Base-by-base conservation (phyloP, 1,140 invertebrate genomes). In the Neelides sp. region DNA sequence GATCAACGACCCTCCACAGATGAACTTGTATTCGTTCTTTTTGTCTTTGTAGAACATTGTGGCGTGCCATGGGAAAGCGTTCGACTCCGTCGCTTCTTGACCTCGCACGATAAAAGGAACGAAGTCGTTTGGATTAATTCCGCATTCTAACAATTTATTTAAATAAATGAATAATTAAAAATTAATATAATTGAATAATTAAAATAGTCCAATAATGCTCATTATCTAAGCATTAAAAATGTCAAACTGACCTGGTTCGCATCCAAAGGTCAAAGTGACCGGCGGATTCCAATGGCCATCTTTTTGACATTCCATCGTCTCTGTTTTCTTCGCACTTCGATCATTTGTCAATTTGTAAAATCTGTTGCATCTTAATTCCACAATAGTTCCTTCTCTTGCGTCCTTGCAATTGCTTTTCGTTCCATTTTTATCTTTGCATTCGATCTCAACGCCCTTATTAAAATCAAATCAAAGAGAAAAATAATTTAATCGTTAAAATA, bases 121-220 rank as follows among this genome's bases (percentile, higher is more conserved):
- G 7, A n/a, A 32, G n/a, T 13, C 15, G 30, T 17, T 45, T 3
- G 36, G n/a, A 17, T 44, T 24, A 24, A 45, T 42, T 17, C 49
- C 49, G 32, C 49, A 51, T 27, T 51, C 49, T 42, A 20, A 48
- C n/a, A n/a, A n/a, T n/a, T n/a, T n/a, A n/a, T n/a, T n/a, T n/a
- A n/a, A n/a, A n/a, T n/a, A n/a, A n/a, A n/a, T n/a, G n/a, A n/a
- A n/a, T n/a, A n/a, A n/a, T n/a, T n/a, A n/a, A n/a, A n/a, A n/a
- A n/a, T n/a, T n/a, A n/a, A n/a, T n/a, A n/a, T n/a, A n/a, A n/a
- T n/a, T n/a, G n/a, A n/a, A n/a, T n/a, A n/a, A n/a, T n/a, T n/a
- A n/a, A n/a, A n/a, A n/a, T n/a, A n/a, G n/a, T n/a, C n/a, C n/a
- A n/a, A n/a, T n/a, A n/a, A n/a, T n/a, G n/a, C n/a, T n/a, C n/a